Evolutionary conservation across 2,797 vertebrate species (phyloP).

Genomic region (Enteromius viviparus): DNA sequence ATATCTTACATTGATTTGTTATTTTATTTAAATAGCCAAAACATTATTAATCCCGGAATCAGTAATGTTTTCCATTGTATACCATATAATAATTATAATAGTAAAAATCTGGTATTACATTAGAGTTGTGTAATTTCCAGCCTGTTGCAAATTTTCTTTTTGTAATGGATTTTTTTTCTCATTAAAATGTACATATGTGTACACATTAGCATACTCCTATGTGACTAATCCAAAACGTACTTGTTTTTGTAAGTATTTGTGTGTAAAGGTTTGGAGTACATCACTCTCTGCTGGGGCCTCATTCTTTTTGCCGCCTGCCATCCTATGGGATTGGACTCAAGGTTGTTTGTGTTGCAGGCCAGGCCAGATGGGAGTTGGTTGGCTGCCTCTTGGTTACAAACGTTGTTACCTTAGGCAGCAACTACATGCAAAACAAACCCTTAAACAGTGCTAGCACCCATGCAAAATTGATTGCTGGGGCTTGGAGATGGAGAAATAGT

Average conservation of each 20-base stretch:
- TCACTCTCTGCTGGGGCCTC: slow-evolving; percentile 52
- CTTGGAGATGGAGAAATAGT: slow-evolving; percentile 63
- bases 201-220: slow-evolving; percentile 26
- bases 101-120: not conserved
- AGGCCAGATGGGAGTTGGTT: slow-evolving; percentile 61
- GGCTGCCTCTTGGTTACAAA: slow-evolving; percentile 75
- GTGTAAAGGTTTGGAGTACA: slow-evolving; percentile 43
- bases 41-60: not conserved
- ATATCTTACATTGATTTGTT: not conserved
- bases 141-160: not conserved
- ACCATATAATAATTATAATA: not conserved
- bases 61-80: not conserved
- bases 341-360: slow-evolving; percentile 63
- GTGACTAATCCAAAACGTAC: slow-evolving; percentile 56
- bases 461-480: slow-evolving; percentile 64
- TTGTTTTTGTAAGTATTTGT: slow-evolving; percentile 55
- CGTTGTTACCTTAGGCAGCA: slow-evolving; percentile 64
- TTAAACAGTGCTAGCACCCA: slow-evolving; percentile 73
- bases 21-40: not conserved
- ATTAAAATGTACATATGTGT: not conserved
- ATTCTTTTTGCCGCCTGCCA: slow-evolving; percentile 54
- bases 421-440: slow-evolving; percentile 82
- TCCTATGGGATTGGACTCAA: slow-evolving; percentile 52
- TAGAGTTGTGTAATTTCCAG: not conserved
- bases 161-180: not conserved